Percentiles rank a stretch among this genome's conserved stretches.
Conservation (phyloP, 2,113 vertebrate species). For the Catagonus wagneri region DNA sequence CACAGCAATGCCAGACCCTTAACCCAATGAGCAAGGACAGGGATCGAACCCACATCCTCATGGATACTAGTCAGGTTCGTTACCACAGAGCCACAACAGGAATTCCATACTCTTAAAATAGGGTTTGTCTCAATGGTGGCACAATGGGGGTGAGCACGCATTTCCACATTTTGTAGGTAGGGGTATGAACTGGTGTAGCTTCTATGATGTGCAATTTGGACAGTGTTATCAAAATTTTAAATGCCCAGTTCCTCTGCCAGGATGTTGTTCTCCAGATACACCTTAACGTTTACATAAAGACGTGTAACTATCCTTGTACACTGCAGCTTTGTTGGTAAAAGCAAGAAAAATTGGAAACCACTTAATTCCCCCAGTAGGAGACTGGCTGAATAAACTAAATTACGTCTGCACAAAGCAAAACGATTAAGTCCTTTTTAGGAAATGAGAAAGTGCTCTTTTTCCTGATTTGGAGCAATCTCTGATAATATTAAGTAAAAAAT, state of each 20-base stretch:
- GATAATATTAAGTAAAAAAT: constrained; percentile 30
- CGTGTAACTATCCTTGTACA: neutral
- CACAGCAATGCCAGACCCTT: too few relatives aligned
- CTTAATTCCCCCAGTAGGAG: neutral
- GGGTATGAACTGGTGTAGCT: neutral
- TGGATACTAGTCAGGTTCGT: too few relatives aligned
- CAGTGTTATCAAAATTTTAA: neutral
- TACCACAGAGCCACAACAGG: too few relatives aligned
- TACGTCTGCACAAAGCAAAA: neutral
- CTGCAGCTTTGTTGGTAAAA: constrained; percentile 18
- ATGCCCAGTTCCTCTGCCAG: neutral
- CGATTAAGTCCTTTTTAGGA: neutral
- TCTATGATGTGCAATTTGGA: neutral
- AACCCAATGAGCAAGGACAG: too few relatives aligned
- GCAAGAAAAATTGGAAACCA: neutral
- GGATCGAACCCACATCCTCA: too few relatives aligned
- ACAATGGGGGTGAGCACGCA: neutral
- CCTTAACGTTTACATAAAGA: neutral
- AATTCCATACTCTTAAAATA: neutral
- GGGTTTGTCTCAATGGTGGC: neutral
- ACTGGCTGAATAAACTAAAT: neutral
- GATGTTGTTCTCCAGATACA: neutral
- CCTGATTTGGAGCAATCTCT: neutral
- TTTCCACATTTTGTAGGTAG: too few relatives aligned
- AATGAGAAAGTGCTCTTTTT: neutral